Evolutionary conservation across 2,797 vertebrate genomes (phyloP), one percentile per base, ranked within the genome.

Genomic region (Pseudomugil tenellus): DNA sequence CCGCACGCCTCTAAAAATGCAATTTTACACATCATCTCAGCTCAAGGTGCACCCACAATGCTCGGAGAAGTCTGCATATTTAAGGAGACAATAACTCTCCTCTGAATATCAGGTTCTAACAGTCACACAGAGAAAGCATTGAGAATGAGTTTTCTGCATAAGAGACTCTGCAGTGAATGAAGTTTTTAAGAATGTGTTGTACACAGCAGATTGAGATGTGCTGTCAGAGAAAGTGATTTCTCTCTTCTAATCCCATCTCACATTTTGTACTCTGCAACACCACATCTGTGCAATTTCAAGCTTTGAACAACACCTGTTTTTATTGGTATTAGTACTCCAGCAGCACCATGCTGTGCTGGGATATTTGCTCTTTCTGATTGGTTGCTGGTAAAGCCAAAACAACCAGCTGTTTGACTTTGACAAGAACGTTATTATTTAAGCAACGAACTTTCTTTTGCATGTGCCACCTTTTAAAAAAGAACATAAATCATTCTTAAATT

Each of bases 21-120:
- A 81, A 87, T 91, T 87, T 90, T 80, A 88, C 84, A 88, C 83
- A 77, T 85, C 83, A 84, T 79, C 84, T 89, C 72, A 41, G 77
- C 85, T 85, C 79, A 84, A 85, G 85, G 87, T 89, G 84, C 86
- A 77, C 62, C 77, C 74, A 74, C 78, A 74, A 72, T 64, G 63
- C 83, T 79, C 70, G 1, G 63, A 76, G 75, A 83, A 74, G 72
- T 73, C 77, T 80, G 85, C 81, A 85, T 89, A 78, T 88, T 87
- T 85, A 71, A 69, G 69, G 51, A 70, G 77, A 84, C 77, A 78
- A 76, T 81, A 77, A 82, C 79, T 83, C 79, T 68, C 56, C 29
- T 46, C 39, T 32, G 70, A 74, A 77, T 80, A 51, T 76, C 8
- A 19, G 79, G 72, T 82, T 65, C 2, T 43, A 78, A 77, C 70